A percentile compares a stretch with the other conserved stretches of the same genome.
Evolutionary conservation across 2,113 vertebrate species (phyloP).

Genomic region (Caloenas nicobarica): DNA sequence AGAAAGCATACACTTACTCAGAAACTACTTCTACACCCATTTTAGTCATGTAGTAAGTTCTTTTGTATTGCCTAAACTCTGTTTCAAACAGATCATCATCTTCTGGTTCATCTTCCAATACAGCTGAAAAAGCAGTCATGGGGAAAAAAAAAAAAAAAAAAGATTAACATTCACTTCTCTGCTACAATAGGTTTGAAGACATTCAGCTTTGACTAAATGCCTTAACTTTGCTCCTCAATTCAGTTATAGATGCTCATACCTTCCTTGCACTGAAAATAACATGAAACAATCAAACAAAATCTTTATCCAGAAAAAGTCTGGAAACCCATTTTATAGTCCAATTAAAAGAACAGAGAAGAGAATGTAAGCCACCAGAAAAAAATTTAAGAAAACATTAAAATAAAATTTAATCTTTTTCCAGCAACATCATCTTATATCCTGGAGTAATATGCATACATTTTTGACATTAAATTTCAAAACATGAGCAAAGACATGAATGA

Average conservation of each 20-base stretch:
- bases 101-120: conserved; percentile 86
- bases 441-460: not conserved
- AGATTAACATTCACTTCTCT: not conserved
- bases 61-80: conserved; percentile 96
- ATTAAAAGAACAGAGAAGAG: not conserved
- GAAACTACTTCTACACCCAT: conserved; percentile 96
- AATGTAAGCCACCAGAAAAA: not conserved
- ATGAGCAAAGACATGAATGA: not conserved
- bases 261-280: not conserved
- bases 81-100: conserved; percentile 98
- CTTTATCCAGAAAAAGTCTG: not conserved
- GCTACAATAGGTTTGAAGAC: not conserved
- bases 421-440: not conserved
- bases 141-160: not conserved
- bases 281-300: not conserved
- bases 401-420: not conserved
- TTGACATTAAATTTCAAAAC: not conserved
- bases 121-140: conserved; percentile 60
- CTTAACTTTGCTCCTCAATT: not conserved
- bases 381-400: not conserved
- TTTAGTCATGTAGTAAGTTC: conserved; percentile 98
- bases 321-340: not conserved
- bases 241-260: not conserved
- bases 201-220: not conserved
- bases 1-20: conserved; percentile 81